Conservation (phyloP, 2,797 vertebrate genomes). For the Choloepus didactylus region DNA sequence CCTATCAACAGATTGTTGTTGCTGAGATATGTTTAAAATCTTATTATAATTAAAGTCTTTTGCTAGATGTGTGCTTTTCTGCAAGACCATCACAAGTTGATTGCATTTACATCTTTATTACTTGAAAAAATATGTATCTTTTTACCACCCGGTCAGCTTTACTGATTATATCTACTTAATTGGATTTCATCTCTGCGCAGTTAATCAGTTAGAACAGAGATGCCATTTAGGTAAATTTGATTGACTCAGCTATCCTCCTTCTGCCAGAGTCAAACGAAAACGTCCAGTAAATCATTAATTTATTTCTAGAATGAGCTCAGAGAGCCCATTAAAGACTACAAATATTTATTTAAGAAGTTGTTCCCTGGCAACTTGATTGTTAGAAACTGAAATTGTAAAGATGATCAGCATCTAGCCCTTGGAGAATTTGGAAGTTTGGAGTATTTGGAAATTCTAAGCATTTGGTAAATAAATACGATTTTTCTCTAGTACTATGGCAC, state of each 20-base stretch:
- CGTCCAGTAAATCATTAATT: slow-evolving; percentile 28
- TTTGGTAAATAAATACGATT: neutral
- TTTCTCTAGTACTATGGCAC: neutral
- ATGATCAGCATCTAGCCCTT: neutral
- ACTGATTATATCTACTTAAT: slow-evolving; percentile 42
- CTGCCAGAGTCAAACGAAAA: slow-evolving; percentile 3
- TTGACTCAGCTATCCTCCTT: neutral
- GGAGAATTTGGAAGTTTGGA: neutral
- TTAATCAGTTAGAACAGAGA: slow-evolving; percentile 2
- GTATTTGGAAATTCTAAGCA: neutral
- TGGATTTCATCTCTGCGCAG: slow-evolving; percentile 10
- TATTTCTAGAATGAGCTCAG: slow-evolving; percentile 41
- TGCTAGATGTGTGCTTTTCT: slow-evolving; percentile 17
- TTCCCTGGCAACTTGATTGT: neutral
- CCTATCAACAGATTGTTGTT: slow-evolving; percentile 4
- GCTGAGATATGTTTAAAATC: neutral
- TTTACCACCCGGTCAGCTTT: slow-evolving; percentile 56
- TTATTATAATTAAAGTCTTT: slow-evolving; percentile 37
- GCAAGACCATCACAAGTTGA: slow-evolving; percentile 42
- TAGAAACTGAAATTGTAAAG: slow-evolving; percentile 4
- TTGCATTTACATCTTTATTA: slow-evolving; percentile 58
- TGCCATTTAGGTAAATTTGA: slow-evolving; percentile 44
- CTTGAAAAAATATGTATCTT: neutral
- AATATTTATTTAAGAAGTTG: neutral
- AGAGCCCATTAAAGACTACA: neutral